phyloP scores from a whole-genome alignment of 2,888 invertebrate genomes.

The Linnaemya tessellans region DNA sequence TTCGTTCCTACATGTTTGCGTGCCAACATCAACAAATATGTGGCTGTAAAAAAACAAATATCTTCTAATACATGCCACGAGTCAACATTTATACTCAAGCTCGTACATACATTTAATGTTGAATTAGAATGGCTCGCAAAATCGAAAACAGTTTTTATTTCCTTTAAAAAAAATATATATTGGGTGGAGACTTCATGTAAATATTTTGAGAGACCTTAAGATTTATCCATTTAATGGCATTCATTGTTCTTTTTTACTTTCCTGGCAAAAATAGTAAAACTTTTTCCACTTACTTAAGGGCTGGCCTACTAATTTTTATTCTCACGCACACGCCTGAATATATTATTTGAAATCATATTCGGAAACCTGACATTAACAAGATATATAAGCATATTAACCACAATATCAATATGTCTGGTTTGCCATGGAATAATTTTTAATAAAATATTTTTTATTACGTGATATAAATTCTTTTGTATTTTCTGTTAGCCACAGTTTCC shows the following conservation, averaged over 20 bases:
- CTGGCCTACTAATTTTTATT: not conserved
- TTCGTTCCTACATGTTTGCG: constrained; percentile 1
- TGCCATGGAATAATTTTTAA: not conserved
- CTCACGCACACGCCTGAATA: not conserved
- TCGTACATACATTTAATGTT: not conserved
- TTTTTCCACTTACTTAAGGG: not conserved
- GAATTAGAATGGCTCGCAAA: not conserved
- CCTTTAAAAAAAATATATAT: no score
- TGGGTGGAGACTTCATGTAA: no score
- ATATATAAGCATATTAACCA: constrained; percentile 40
- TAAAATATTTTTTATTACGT: not conserved
- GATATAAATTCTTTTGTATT: not conserved
- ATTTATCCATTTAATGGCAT: no score
- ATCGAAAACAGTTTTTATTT: no score
- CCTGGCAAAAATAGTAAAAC: no score
- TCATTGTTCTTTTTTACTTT: no score
- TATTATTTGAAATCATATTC: not conserved
- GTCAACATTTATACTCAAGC: not conserved
- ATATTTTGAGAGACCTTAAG: no score
- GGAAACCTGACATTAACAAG: not conserved
- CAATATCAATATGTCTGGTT: constrained; percentile 59
- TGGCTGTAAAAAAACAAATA: constrained; percentile 8
- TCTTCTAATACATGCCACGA: constrained; percentile 12
- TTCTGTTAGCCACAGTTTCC: no score
- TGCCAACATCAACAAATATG: not conserved